These are phyloP conservation scores for Mungos mungo DNA, from an alignment of 2,113 vertebrate genomes.

Conservation along the genomic window DNA sequence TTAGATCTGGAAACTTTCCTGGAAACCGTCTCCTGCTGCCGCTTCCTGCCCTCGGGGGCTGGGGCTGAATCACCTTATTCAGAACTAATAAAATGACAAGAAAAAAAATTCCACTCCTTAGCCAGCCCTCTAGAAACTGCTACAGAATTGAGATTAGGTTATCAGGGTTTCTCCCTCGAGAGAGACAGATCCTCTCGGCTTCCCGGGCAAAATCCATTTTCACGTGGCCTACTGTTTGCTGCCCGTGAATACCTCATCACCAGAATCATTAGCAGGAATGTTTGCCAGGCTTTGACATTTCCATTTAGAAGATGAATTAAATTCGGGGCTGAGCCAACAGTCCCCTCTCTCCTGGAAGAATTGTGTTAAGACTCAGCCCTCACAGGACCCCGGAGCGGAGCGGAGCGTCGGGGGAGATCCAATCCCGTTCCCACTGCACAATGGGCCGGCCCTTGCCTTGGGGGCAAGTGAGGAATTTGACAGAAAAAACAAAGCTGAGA, in stretches of 20 bases:
- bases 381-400: background rate
- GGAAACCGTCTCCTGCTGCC: background rate
- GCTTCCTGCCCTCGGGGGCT: background rate
- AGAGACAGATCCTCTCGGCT: background rate
- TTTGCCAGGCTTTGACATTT: slow-evolving; percentile 55
- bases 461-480: background rate
- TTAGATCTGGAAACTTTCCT: background rate
- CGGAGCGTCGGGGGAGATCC: background rate
- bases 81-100: slow-evolving; percentile 49
- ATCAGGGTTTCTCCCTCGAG: background rate
- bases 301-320: slow-evolving; percentile 65
- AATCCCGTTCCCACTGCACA: background rate
- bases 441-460: background rate
- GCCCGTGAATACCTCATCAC: slow-evolving; percentile 58
- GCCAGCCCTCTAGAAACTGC: slow-evolving; percentile 35
- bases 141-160: slow-evolving; percentile 6
- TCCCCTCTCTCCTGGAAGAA: background rate
- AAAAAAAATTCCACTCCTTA: slow-evolving; percentile 27
- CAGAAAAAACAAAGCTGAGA: background rate
- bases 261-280: slow-evolving; percentile 56
- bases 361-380: background rate
- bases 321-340: slow-evolving; percentile 43
- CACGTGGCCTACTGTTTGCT: slow-evolving; percentile 47
- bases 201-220: slow-evolving; percentile 62
- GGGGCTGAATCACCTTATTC: background rate